phyloP scores from a whole-genome alignment of 2,888 invertebrate genomes.

The Athalia circularis region DNA sequence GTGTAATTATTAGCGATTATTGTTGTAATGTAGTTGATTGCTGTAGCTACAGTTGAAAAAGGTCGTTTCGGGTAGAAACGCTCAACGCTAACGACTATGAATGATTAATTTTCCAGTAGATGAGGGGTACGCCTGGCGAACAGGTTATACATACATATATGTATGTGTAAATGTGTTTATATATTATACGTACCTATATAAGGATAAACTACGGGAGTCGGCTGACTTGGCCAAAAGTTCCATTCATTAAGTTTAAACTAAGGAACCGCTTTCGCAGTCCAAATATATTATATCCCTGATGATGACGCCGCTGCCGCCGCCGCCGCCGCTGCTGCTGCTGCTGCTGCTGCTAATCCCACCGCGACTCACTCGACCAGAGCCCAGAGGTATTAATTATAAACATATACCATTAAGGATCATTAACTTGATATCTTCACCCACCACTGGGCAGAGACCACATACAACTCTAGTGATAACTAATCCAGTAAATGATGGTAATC shows the following conservation, averaged over 20 bases:
- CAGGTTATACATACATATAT: too few species aligned
- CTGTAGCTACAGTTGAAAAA: neutral
- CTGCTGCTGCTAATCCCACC: neutral
- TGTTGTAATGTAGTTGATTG: too few species aligned
- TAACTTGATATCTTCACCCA: constrained; percentile 34
- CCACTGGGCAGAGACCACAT: neutral
- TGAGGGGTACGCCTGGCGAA: too few species aligned
- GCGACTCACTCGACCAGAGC: neutral
- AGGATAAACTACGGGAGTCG: constrained; percentile 5
- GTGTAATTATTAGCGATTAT: too few species aligned
- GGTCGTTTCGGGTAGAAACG: constrained; percentile 6
- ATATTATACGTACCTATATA: too few species aligned
- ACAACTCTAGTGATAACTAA: neutral
- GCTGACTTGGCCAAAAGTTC: constrained; percentile 49
- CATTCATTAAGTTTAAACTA: constrained; percentile 51
- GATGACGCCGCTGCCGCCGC: too few species aligned
- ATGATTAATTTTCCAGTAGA: constrained; percentile 38
- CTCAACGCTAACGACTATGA: constrained; percentile 38
- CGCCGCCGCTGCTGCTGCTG: too few species aligned
- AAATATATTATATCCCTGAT: neutral
- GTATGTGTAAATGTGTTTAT: too few species aligned
- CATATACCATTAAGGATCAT: constrained; percentile 39
- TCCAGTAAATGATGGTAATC: neutral
- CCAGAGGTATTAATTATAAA: constrained; percentile 42
- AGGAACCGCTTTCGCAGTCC: constrained; percentile 30